A percentile compares a stretch with the other conserved stretches of the same genome.
Evolutionary conservation across 1,140 invertebrate species (phyloP).

Genomic region (Leguminivora glycinivorella): DNA sequence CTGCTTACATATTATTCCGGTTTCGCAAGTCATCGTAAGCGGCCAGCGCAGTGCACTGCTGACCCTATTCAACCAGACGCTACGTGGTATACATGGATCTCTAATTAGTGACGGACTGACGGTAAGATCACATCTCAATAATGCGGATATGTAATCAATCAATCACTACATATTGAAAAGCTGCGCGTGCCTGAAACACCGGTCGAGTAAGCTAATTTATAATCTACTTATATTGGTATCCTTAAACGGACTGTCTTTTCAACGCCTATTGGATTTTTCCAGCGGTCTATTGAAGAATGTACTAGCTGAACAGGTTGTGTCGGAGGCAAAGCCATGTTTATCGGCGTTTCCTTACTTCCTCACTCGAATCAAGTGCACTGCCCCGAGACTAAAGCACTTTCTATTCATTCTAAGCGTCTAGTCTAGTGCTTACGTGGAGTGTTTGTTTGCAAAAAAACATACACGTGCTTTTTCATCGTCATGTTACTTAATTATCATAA

Average conservation of each 20-base stretch:
- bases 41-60: not conserved
- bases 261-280: conserved; percentile 15
- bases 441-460: conserved; percentile 2
- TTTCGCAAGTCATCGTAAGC: conserved; percentile 10
- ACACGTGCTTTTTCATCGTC: not conserved
- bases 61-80: not conserved
- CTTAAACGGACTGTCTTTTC: conserved; percentile 2
- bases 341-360: conserved; percentile 35
- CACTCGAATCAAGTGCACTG: conserved; percentile 35
- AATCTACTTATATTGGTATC: not conserved
- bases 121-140: not conserved
- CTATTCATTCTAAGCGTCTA: conserved; percentile 19
- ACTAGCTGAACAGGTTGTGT: not conserved
- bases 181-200: not conserved
- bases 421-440: conserved; percentile 11
- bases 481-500: conserved; percentile 6
- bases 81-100: not conserved
- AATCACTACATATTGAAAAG: not conserved
- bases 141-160: conserved; percentile 10
- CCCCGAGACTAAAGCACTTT: conserved; percentile 31
- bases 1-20: conserved; percentile 15
- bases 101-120: conserved; percentile 16
- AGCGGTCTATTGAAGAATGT: not conserved
- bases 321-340: conserved; percentile 18
- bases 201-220: conserved; percentile 7